phyloP scores from a whole-genome alignment of 2,113 vertebrate species.

The Phyllostomus discolor region DNA sequence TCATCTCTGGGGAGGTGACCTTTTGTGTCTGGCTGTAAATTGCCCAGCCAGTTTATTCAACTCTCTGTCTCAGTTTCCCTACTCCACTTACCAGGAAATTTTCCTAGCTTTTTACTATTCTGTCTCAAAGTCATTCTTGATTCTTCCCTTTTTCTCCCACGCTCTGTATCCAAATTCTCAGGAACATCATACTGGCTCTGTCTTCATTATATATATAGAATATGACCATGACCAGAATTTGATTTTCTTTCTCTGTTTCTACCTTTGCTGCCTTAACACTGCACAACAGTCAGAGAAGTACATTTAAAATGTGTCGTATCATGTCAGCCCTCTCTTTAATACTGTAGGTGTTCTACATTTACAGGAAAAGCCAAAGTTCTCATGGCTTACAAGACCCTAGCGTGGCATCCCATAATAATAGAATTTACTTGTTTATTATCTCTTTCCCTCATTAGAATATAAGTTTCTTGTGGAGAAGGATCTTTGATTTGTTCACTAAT shows the following conservation, averaged over 20 bases:
- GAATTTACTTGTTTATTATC: not conserved
- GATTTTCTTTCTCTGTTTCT: not conserved
- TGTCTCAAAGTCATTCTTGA: not conserved
- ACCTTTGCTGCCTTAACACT: not conserved
- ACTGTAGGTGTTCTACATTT: not conserved
- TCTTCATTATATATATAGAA: not conserved
- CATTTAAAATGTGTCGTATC: not conserved
- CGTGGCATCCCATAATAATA: not conserved
- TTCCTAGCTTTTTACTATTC: too few species aligned
- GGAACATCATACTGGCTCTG: not conserved
- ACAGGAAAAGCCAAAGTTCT: not conserved
- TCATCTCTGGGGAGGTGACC: too few species aligned
- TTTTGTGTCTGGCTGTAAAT: too few species aligned
- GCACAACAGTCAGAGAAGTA: not conserved
- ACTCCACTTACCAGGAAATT: too few species aligned
- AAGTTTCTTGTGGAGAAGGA: not conserved
- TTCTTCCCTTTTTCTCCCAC: not conserved
- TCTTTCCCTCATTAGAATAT: not conserved
- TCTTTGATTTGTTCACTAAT: not conserved
- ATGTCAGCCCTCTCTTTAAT: not conserved
- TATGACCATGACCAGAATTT: not conserved
- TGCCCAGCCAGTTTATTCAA: too few species aligned
- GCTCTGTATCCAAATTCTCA: not conserved
- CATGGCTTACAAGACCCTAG: not conserved
- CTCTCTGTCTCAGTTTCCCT: too few species aligned